Evolutionary conservation across 2,797 vertebrate species (phyloP).

Genomic region (Erethizon dorsatum): DNA sequence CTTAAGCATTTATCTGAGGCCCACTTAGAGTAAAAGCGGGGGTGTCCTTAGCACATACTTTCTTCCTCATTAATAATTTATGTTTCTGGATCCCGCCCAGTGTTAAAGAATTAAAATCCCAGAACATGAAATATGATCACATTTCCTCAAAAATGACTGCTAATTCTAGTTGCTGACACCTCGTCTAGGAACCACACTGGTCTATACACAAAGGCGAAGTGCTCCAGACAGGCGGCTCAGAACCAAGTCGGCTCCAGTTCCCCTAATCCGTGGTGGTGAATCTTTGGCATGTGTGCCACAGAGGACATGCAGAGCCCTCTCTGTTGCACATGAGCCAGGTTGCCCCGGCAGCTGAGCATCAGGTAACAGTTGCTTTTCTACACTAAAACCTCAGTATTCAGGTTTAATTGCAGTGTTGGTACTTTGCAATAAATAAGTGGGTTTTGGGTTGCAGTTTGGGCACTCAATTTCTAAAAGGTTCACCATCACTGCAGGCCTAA

Average conservation of each 20-base stretch:
- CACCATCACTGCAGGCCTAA: background rate
- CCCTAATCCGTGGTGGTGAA: background rate
- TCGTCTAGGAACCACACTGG: conserved; percentile 40
- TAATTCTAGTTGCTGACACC: background rate
- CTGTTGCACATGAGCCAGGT: background rate
- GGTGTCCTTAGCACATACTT: background rate
- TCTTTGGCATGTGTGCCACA: background rate
- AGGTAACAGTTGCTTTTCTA: background rate
- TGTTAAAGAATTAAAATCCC: conserved; percentile 31
- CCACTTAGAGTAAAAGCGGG: background rate
- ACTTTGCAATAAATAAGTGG: background rate
- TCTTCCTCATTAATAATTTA: background rate
- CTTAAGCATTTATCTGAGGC: background rate
- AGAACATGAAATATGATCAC: conserved; percentile 35
- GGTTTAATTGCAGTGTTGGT: background rate
- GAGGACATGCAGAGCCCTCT: background rate
- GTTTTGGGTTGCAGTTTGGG: background rate
- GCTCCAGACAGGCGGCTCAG: background rate
- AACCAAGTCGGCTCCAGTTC: background rate
- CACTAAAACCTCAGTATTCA: background rate
- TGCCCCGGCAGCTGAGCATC: background rate
- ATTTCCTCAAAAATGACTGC: background rate
- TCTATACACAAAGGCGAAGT: background rate
- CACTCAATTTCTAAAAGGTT: background rate
- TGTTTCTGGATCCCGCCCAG: background rate